A percentile compares a stretch with the other conserved stretches of the same genome.
These are phyloP conservation scores for Holothuria leucospilota DNA, from an alignment of 53 echinoderm and acorn worm species.

Conservation along the genomic window DNA sequence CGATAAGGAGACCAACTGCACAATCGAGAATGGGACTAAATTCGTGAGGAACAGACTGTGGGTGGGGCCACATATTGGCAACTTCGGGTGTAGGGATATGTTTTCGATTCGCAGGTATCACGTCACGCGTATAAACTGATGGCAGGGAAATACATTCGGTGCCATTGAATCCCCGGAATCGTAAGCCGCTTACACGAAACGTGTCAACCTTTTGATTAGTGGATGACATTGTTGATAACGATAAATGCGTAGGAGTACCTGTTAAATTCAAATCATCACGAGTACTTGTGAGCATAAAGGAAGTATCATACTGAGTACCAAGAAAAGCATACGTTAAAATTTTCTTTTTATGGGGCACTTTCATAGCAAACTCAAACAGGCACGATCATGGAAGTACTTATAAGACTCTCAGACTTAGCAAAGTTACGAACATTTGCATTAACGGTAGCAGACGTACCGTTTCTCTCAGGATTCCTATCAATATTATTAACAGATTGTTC, in stretches of 20 bases:
- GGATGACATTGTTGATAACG: too few relatives aligned
- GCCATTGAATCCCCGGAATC: neutral
- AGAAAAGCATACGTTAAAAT: slow-evolving; percentile 7
- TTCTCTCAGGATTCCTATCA: neutral
- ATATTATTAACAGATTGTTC: neutral
- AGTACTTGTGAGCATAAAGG: neutral
- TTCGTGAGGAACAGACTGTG: neutral
- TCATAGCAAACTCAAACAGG: neutral
- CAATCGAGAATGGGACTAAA: neutral
- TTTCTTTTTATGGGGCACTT: neutral
- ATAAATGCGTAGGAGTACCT: too few relatives aligned
- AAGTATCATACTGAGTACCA: neutral
- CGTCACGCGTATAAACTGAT: neutral
- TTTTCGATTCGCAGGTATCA: slow-evolving; percentile 2
- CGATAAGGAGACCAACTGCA: neutral
- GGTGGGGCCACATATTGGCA: neutral
- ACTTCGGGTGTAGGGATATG: slow-evolving; percentile 7
- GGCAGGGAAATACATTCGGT: too few relatives aligned
- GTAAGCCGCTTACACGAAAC: slow-evolving; percentile 5
- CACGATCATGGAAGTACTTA: slow-evolving; percentile 4
- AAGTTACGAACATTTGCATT: neutral
- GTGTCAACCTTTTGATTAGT: neutral
- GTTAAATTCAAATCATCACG: neutral
- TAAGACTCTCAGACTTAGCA: neutral
- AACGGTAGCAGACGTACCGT: too few relatives aligned